Conservation (phyloP, 2,888 invertebrate species). For the Acronicta alni region DNA sequence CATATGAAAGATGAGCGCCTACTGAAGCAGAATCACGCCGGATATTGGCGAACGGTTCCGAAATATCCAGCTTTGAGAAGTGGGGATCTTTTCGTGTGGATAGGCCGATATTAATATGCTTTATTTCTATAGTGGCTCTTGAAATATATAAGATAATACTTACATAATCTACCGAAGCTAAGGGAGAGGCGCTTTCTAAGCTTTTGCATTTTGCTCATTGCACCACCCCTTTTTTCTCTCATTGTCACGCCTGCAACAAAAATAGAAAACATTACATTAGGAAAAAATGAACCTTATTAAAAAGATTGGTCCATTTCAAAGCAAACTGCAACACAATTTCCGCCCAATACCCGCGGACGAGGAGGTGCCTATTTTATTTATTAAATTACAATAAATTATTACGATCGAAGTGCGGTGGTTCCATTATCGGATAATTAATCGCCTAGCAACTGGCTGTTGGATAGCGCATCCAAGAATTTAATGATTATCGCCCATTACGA, state of each 20-base stretch:
- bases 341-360: neutral
- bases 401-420: neutral
- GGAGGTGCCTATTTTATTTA: neutral
- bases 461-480: slow-evolving; percentile 5
- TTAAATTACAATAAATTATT: slow-evolving; percentile 2
- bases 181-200: slow-evolving; percentile 98
- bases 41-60: slow-evolving; percentile 39
- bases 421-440: slow-evolving; percentile 14
- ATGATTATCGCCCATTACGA: slow-evolving; percentile 19
- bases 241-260: slow-evolving; percentile 94
- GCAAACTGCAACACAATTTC: neutral
- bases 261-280: slow-evolving; percentile 62
- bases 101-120: slow-evolving; percentile 20
- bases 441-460: slow-evolving; percentile 2
- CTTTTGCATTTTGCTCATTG: slow-evolving; percentile 97
- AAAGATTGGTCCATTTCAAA: neutral
- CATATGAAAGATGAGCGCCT: slow-evolving; percentile 30
- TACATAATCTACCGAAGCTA: slow-evolving; percentile 98
- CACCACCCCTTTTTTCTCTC: slow-evolving; percentile 97
- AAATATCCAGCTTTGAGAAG: slow-evolving; percentile 40
- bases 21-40: slow-evolving; percentile 38
- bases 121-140: neutral
- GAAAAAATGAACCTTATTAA: neutral
- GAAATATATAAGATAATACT: slow-evolving; percentile 85
- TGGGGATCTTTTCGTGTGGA: slow-evolving; percentile 30